Base-by-base conservation (phyloP, 2,113 vertebrate genomes). In the Noctilio leporinus region DNA sequence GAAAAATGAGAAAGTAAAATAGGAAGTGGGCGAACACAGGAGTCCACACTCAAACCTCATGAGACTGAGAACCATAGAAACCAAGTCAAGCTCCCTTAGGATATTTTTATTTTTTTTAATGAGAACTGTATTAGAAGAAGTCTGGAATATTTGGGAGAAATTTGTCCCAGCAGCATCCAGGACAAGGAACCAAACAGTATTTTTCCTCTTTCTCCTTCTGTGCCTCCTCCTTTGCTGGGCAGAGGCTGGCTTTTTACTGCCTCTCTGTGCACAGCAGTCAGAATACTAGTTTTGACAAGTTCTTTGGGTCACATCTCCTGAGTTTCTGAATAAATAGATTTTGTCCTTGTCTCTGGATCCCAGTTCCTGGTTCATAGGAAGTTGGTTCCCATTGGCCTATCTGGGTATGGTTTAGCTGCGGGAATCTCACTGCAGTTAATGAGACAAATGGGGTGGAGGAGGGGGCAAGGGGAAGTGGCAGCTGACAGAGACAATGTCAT, bases 401-500 rank as follows among this genome's bases (percentile, higher is more conserved):
- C 64, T 51, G 19, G 10, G 7, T 16, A n/a, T 51, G 5, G 28
- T 38, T 51, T 77, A 28, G 62, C 40, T 91, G 69, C 59, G 62
- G 86, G 59, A 82, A 62, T 57, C 65, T 88, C 70, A 91, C 30
- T 96, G 73, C 82, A 69, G 40, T 67, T 93, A 88, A 82, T 82
- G 55, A 69, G 82, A 47, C 47, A 55, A 53, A 72, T 20, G 16
- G 40, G 82, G 15, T 15, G 26, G 73, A 51, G 15, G 26, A 30
- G 16, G 33, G 24, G 28, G 47, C 24, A 67, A 19, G 45, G 17
- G 8, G 15, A 62, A 59, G 14, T 40, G 28, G 28, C 19, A 78
- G 10, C 20, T 90, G 35, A 77, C 55, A 91, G 67, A 82, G 67
- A 82, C 59, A 72, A 38, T 47, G 76, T 76, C 76, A 85, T 75